These are phyloP conservation scores for Struthio camelus DNA, from an alignment of 2,113 vertebrate species.

Conservation along the genomic window DNA sequence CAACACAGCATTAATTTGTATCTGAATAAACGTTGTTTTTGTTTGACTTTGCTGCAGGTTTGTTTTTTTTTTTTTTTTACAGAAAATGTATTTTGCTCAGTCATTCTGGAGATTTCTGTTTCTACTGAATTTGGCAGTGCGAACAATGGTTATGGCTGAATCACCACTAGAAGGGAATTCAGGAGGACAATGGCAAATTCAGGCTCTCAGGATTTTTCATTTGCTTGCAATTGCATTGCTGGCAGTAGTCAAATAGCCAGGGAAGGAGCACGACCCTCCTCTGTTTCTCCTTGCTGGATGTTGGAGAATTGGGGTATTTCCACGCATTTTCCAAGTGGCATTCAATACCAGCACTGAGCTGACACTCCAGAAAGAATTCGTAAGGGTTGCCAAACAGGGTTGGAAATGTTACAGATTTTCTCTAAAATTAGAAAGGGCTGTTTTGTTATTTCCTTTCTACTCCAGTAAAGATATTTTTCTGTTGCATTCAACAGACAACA, in stretches of 20 bases:
- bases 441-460: background rate
- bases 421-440: background rate
- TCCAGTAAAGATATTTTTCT: background rate
- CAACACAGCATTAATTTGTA: constrained; percentile 25
- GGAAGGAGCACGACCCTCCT: background rate
- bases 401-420: background rate
- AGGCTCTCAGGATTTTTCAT: constrained; percentile 11
- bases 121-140: constrained; percentile 11
- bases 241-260: constrained; percentile 31
- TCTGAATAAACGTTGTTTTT: background rate
- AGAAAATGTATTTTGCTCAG: constrained; percentile 40
- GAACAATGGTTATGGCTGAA: constrained; percentile 10
- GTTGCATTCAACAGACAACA: background rate
- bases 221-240: constrained; percentile 6
- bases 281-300: constrained; percentile 7
- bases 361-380: background rate
- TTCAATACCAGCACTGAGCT: background rate
- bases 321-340: background rate
- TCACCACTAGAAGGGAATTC: background rate
- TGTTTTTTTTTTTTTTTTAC: background rate
- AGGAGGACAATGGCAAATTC: background rate
- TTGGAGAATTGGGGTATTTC: background rate
- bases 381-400: background rate
- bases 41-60: background rate
- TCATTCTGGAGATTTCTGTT: background rate